Base-by-base conservation (phyloP, 2,797 vertebrate species). In the Alectoris magna region DNA sequence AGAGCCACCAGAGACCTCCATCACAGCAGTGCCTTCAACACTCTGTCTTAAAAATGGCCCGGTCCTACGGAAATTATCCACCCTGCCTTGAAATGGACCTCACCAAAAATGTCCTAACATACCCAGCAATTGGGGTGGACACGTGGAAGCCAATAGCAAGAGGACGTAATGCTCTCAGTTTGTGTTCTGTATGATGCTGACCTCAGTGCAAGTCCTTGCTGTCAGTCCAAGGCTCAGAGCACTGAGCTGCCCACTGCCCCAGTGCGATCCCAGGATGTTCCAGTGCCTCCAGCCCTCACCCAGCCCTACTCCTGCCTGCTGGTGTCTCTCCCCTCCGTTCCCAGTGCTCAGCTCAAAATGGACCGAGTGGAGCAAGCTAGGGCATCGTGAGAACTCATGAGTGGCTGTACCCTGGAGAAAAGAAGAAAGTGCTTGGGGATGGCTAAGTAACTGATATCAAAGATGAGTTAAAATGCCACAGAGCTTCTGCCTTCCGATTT, bases 1-100 rank as follows among this genome's bases (percentile, higher is more conserved):
- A 4, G 67, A 60, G 90, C 72, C 88, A 21, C 9, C 76, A 80
- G 76, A 82, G 91, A 93, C 93, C 90, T 96, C 96, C 94, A 93
- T 58, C 94, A 96, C 95, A 90, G 94, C 95, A 95, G 94, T 96
- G 94, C 96, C 95, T 95, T 95, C 89, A 88, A 95, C 94, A 79
- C 94, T 46, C 94, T 95, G 92, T 95, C 95, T 96, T 95, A 96
- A 96, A 90, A 36, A 60, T 2, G 4, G 83, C 91, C 84, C 51
- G 0, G 24, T 51, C 84, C 87, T 63, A 4, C 2, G 0, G 39
- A 4, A 12, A 39, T 51, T 84, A 58, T 24, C 63, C 59, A 87
- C 81, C 84, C 75, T 21, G 1, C 84, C 67, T 81, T 60, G 70
- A 36, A 6, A 79, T 39, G 87, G 75, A 43, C 85, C 74, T 71